Evolutionary conservation across 1,140 invertebrate genomes (phyloP).

Genomic region (Chionoecetes opilio): DNA sequence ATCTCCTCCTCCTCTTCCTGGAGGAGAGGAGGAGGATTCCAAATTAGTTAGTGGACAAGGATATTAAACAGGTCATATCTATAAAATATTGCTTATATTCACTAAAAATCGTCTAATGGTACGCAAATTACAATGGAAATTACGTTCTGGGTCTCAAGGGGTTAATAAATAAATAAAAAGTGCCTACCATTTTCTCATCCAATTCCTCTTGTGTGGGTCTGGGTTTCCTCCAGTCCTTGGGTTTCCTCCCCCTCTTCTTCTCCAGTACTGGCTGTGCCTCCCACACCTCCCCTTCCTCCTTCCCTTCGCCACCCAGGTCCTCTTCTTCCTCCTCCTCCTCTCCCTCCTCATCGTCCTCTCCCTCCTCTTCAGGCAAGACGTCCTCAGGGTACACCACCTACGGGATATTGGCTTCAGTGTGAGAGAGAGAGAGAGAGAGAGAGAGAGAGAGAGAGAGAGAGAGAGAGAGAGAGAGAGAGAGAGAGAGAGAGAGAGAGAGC

Average conservation of each 20-base stretch:
- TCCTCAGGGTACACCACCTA: slow-evolving; percentile 66
- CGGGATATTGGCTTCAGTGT: neutral
- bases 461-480: slow-evolving; percentile 6
- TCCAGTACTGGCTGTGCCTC: neutral
- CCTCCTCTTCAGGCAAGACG: slow-evolving; percentile 54
- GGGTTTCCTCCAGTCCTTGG: slow-evolving; percentile 64
- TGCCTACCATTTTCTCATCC: slow-evolving; percentile 77
- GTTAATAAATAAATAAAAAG: no score
- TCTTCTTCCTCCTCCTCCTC: neutral
- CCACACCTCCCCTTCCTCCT: slow-evolving; percentile 1
- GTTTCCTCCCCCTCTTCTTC: slow-evolving; percentile 52
- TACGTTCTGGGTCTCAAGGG: no score
- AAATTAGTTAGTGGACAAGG: no score
- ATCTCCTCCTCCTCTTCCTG: slow-evolving; percentile 86
- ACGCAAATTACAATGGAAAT: no score
- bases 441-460: slow-evolving; percentile 9
- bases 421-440: neutral
- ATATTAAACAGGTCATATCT: no score
- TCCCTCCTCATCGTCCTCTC: neutral
- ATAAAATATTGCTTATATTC: no score
- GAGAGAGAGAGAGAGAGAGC: neutral
- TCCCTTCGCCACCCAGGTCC: neutral
- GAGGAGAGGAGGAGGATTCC: neutral
- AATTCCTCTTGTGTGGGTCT: slow-evolving; percentile 81
- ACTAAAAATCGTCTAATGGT: no score